A percentile compares a stretch with the other conserved stretches of the same genome.
These are phyloP conservation scores for Acleris sparsana DNA, from an alignment of 2,888 invertebrate species.

Conservation along the genomic window DNA sequence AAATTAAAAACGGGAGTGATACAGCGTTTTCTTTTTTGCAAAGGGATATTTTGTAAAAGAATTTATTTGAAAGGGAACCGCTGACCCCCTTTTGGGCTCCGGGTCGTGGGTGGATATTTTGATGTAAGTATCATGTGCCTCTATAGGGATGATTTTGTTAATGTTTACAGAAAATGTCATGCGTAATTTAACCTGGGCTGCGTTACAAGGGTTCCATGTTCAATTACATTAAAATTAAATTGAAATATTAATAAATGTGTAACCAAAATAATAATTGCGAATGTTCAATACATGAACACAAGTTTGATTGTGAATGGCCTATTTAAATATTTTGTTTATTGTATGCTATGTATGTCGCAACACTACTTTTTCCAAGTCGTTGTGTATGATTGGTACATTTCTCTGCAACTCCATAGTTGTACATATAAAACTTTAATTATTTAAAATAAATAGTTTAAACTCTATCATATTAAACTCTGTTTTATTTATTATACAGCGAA, in stretches of 20 bases:
- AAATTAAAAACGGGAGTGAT: constrained; percentile 82
- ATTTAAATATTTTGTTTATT: no score
- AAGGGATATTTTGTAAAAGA: constrained; percentile 77
- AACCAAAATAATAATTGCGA: no score
- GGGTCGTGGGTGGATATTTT: constrained; percentile 70
- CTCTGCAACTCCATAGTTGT: no score
- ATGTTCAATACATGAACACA: no score
- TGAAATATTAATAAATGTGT: neutral
- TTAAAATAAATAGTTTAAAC: no score
- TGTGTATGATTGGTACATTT: no score
- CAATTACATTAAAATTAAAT: constrained; percentile 3
- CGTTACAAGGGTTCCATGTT: constrained; percentile 9
- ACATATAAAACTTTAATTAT: no score
- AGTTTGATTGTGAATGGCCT: no score
- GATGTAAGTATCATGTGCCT: constrained; percentile 45
- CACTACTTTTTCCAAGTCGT: no score
- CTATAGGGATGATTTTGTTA: constrained; percentile 48
- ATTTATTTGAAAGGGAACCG: constrained; percentile 72
- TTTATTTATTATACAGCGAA: no score
- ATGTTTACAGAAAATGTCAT: constrained; percentile 31
- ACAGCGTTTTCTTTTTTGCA: constrained; percentile 78
- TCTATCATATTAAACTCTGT: no score
- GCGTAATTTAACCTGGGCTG: constrained; percentile 17
- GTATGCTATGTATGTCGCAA: no score
- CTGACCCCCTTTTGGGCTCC: constrained; percentile 57